phyloP scores from a whole-genome alignment of 2,797 vertebrate species.

The Sus cebifrons region DNA sequence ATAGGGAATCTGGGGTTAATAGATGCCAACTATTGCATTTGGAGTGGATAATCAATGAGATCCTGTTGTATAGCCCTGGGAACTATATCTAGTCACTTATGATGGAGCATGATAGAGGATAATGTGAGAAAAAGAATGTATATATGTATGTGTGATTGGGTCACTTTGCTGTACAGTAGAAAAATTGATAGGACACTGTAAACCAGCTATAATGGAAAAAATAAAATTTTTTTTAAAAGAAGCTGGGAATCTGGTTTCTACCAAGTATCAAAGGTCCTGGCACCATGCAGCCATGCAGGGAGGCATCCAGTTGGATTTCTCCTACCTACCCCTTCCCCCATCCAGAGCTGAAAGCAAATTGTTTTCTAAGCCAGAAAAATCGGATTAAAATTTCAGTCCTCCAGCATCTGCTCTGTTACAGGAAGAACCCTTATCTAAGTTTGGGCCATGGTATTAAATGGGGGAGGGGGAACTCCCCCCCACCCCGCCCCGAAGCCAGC shows the following conservation, averaged over 20 bases:
- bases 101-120: too few species aligned
- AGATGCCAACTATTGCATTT: too few species aligned
- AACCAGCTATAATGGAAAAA: too few species aligned
- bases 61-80: too few species aligned
- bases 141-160: too few species aligned
- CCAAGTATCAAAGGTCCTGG: background rate
- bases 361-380: background rate
- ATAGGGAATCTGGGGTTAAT: too few species aligned
- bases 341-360: background rate
- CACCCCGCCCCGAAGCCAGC: background rate
- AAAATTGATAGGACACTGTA: too few species aligned
- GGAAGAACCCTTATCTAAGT: background rate
- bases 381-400: background rate
- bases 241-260: background rate
- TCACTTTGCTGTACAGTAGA: too few species aligned
- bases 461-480: background rate
- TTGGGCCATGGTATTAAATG: background rate
- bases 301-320: background rate
- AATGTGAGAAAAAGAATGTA: too few species aligned
- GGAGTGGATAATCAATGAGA: too few species aligned
- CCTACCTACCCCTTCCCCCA: background rate
- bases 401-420: background rate
- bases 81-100: too few species aligned
- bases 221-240: too few species aligned
- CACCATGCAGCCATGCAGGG: background rate